Base-by-base conservation (phyloP, 2,797 vertebrate species). In the Gymnodraco acuticeps region DNA sequence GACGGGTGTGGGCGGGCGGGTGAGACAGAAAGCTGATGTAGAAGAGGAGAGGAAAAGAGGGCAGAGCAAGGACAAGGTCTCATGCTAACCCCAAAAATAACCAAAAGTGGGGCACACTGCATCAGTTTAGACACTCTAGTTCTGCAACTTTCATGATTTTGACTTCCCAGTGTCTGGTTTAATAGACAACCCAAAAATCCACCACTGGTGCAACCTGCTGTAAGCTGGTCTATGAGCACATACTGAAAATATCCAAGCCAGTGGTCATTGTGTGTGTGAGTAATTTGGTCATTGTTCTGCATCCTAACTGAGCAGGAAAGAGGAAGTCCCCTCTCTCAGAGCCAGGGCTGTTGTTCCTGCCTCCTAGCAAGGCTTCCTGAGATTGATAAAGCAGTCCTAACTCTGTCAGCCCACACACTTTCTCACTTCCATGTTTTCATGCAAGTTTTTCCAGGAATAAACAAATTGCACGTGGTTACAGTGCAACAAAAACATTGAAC, bases 311-410 rank as follows among this genome's bases (percentile, higher is more conserved):
- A 77, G 83, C 78, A 88, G 72, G 85, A 87, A 75, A 85, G 75
- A 94, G 94, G 93, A 95, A 95, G 93, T 94, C 94, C 94, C 94
- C 70, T 81, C 67, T 73, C 79, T 82, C 45, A 1, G 71, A 83
- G 90, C 92, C 89, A 93, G 73, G 64, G 85, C 89, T 73, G 76
- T 75, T 87, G 81, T 92, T 93, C 90, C 93, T 91, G 90, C 87
- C 81, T 84, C 75, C 78, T 68, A 81, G 88, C 80, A 82, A 91
- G 73, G 86, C 84, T 94, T 95, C 92, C 93, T 93, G 89, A 85
- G 89, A 93, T 89, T 93, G 81, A 93, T 88, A 88, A 86, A 87
- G 81, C 58, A 61, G 66, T 86, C 67, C 56, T 53, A 60, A 60
- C 42, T 31, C 64, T 19, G 66, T 87, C 80, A 58, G 73, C 64